A percentile compares a stretch with the other conserved stretches of the same genome.
These are phyloP conservation scores for Notothenia coriiceps DNA, from an alignment of 2,113 vertebrate genomes.

Conservation along the genomic window DNA sequence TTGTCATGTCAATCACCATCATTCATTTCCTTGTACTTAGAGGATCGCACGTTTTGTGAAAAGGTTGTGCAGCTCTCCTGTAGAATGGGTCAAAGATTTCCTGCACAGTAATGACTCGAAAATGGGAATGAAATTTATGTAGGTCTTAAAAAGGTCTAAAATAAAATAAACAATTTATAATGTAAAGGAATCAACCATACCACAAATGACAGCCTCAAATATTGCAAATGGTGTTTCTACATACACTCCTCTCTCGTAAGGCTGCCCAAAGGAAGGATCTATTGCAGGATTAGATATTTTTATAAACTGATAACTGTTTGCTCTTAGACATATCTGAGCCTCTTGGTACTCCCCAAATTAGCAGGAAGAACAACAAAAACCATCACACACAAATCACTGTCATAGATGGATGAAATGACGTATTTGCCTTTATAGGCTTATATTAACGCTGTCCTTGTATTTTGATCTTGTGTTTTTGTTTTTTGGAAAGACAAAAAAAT, in stretches of 20 bases:
- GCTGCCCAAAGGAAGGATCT: background rate
- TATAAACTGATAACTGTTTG: background rate
- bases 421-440: background rate
- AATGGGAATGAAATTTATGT: background rate
- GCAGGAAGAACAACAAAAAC: no score
- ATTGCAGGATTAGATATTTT: background rate
- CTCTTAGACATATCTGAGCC: no score
- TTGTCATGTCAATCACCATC: constrained; percentile 1
- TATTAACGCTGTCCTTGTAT: background rate
- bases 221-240: background rate
- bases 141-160: background rate
- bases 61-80: background rate
- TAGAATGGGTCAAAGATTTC: background rate
- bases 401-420: no score
- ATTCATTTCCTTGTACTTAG: background rate
- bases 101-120: background rate
- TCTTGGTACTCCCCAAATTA: no score
- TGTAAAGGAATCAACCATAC: background rate
- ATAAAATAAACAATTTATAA: background rate
- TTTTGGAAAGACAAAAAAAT: background rate
- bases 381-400: no score
- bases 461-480: background rate
- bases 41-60: background rate
- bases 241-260: background rate
- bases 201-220: background rate